Evolutionary conservation across 1,140 invertebrate genomes (phyloP), one percentile per base, ranked within the genome.

Genomic region (Bilobella aurantiaca): DNA sequence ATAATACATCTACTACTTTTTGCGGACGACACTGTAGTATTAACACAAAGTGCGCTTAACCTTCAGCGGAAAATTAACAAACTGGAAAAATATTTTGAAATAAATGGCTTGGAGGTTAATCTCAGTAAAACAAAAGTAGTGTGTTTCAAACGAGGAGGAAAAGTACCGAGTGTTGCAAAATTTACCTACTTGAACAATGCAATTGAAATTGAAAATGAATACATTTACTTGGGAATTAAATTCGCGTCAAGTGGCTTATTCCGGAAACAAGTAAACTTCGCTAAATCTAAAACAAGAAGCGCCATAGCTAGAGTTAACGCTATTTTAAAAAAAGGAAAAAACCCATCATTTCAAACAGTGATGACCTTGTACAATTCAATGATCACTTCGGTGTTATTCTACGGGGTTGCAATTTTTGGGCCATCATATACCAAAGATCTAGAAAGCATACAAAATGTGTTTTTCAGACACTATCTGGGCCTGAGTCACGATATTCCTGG

Each of bases 61-160:
- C 28, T 67, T 1, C 66, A 67, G 34, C 23, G 18, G 1, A 67
- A 67, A 67, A 64, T 67, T 1, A n/a, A n/a, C n/a, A 30, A 67
- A 1, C 30, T 67, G 1, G 28, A 53, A 46, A 8, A 31, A 1
- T 67, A 59, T 29, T 60, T 67, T n/a, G 23, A 59, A 16, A 29
- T 23, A 59, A 63, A 64, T 47, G 1, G 32, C 1, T 21, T 67
- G 2, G 58, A 14, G 27, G 30, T 67, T 27, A 67, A 67, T 37
- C 53, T 64, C 18, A 27, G 1, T 2, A 67, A 67, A 61, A 64
- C 66, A 2, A 67, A 64, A 5, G 28, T 67, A 3, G 23, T 67
- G 12, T 31, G 58, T n/a, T 63, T 67, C 31, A 58, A 53, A 18
- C 46, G 31, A 42, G 27, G 23, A 3, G 47, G 58, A 3, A 31